Base-by-base conservation (phyloP, 2,888 invertebrate species). In the Teinopalpus imperialis region DNA sequence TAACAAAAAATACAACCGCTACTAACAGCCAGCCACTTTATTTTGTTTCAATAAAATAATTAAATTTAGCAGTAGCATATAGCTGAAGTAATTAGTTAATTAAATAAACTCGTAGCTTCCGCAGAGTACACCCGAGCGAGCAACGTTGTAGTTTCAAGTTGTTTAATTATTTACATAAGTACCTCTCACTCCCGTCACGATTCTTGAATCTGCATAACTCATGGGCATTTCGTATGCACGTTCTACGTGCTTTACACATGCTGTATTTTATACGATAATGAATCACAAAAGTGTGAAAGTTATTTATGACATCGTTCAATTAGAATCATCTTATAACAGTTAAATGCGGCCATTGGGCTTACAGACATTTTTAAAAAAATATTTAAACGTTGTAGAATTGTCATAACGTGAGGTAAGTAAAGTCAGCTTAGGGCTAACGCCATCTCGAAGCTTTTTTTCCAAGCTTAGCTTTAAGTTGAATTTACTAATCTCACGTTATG, bases 121-220 rank as follows among this genome's bases (percentile, higher is more conserved):
- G 7, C 16, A 5, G 20, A 18, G 26, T 8, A 26, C 16, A 37
- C 5, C 24, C 6, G 13, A 13, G 13, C 21, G 13, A 7, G 7
- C 18, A 9, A 37, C 14, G 4, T 26, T 30, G 12, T 44, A 31
- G 26, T 36, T 36, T 30, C 16, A 23, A 27, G 24, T n/a, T n/a
- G n/a, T 24, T 44, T 32, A 32, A 32, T 37, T 37, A 26, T 12
- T 23, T 10, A 20, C 18, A n/a, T n/a, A n/a, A n/a, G 31, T 39
- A 10, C 9, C 12, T 39, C 39, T 26, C 31, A 12, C 6, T 37
- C 24, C 6, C 18, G 30, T 37, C 37, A 44, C 37, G 31, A 44
- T 31, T 20, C 16, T 30, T 24, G n/a, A 24, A 37, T 37, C 31
- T 37, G 23, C 24, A 30, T 21, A 36, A 29, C 26, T 44, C 43